Conservation (phyloP, 1,140 invertebrate genomes). For the Sycobia sp. region DNA sequence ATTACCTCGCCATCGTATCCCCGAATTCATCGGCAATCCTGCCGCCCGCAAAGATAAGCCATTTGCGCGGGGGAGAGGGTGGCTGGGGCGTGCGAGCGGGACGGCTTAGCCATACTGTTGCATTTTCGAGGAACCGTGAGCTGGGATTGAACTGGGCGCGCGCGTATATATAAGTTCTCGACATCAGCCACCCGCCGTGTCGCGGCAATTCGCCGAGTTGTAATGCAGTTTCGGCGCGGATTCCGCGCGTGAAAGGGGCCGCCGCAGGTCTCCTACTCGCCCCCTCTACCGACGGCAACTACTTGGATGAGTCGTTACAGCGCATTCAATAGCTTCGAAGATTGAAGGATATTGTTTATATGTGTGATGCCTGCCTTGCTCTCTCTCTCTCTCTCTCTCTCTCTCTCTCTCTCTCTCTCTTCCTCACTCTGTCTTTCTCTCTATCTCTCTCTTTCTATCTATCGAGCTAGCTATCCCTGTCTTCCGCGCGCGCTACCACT, state of each 20-base stretch:
- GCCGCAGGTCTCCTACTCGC: no score
- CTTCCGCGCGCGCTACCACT: no score
- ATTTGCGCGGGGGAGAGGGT: not conserved
- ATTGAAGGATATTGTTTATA: conserved; percentile 12
- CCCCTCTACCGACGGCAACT: not conserved
- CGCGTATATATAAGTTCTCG: not conserved
- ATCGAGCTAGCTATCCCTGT: no score
- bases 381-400: conserved; percentile 1
- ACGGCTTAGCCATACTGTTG: not conserved
- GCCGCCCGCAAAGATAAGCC: conserved; percentile 17
- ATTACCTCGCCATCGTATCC: not conserved
- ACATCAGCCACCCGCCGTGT: not conserved
- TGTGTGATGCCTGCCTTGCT: not conserved
- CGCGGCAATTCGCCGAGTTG: conserved; percentile 20
- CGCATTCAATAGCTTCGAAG: conserved; percentile 16
- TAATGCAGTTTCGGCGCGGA: conserved; percentile 20
- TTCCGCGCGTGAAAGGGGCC: not conserved
- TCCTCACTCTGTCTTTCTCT: no score
- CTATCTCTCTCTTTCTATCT: no score
- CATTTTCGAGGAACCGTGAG: no score
- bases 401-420: no score
- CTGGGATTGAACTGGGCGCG: no score
- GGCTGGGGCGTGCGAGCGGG: not conserved
- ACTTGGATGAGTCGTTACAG: conserved; percentile 24
- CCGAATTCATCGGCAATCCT: no score